Evolutionary conservation across 2,113 vertebrate genomes (phyloP), one percentile per base, ranked within the genome.

Genomic region (Crocuta crocuta): DNA sequence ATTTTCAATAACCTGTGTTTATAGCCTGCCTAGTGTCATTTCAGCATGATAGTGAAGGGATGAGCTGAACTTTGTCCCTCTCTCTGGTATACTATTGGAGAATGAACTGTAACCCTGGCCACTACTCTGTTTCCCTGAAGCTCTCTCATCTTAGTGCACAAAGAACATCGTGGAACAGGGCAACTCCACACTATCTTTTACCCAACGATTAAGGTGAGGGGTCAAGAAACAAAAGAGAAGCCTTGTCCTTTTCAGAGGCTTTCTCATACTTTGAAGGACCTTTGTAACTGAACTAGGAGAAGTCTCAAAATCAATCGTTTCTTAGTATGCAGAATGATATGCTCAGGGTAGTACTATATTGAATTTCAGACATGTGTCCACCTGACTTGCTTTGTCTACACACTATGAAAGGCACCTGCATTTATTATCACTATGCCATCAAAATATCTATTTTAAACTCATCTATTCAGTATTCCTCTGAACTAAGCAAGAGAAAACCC

Each of bases 141-240:
- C 12, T 94, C 4, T 45, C 31, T 89, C n/a, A 76, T 58, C 16
- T 78, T 43, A 81, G 35, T 39, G 17, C 21, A 13, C 6, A 66
- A 55, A 91, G 53, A 93, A 4, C 0, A 5, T 53, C n/a, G 9
- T 71, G 15, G 28, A 58, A 45, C 82, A 87, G 58, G 48, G 12
- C n/a, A 71, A 71, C 8, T 81, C 39, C 19, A 1, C 13, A n/a
- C 15, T 63, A 21, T 11, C 68, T 7, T 21, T 43, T 70, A 35
- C 26, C 12, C 21, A 43, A 71, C 19, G 7, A 78, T 93, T 76
- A 74, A 55, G n/a, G n/a, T 43, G 50, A 48, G 1, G 28, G 16
- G 45, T 91, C n/a, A 91, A 65, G 70, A 91, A 79, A 53, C 33
- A 17, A 85, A 88, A 33, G 55, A 88, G 61, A 92, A 95, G 15